Evolutionary conservation across 1,140 invertebrate genomes (phyloP), one percentile per base, ranked within the genome.

Genomic region (Papilio polyxenes): DNA sequence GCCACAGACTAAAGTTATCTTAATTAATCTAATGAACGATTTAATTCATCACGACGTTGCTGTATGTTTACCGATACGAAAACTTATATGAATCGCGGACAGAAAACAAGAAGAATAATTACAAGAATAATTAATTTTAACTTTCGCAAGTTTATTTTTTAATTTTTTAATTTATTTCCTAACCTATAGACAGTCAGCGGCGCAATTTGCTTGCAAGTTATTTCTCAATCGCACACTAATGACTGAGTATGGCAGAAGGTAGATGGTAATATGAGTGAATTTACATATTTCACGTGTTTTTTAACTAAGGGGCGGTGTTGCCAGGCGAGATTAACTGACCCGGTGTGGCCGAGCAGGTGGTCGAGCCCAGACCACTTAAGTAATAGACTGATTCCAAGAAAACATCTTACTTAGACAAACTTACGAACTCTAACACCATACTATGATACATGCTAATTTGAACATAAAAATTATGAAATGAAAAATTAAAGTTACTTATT

Each of bases 251-350:
- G 8, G 53, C 44, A 79, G 23, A 51, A 79, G 77, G 56, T 49
- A 48, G 44, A 62, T 78, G 44, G n/a, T 59, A 79, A 79, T 62
- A 79, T 78, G 31, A 44, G 37, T 59, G 37, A 59, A 79, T 79
- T 79, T 79, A 62, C 77, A 79, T 79, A 79, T 62, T 79, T 79
- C 77, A 62, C 56, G 56, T 79, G 77, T 31, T 79, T 79, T 62
- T 79, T 79, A 79, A 79, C 53, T 37, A 62, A 79, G 56, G 31
- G 77, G 77, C 77, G 56, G 75, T 23, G 77, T 79, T 48, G 77
- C 37, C 77, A 0, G 77, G 23, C 56, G 59, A 62, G 77, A 62
- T 79, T 62, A 11, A 79, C 77, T 62, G 20, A 62, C 53, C 44
- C 53, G 53, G 75, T 62, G 77, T 79, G 77, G 77, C 53, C 75